Evolutionary conservation across 2,113 vertebrate genomes (phyloP).

Genomic region (Alethe diademata): DNA sequence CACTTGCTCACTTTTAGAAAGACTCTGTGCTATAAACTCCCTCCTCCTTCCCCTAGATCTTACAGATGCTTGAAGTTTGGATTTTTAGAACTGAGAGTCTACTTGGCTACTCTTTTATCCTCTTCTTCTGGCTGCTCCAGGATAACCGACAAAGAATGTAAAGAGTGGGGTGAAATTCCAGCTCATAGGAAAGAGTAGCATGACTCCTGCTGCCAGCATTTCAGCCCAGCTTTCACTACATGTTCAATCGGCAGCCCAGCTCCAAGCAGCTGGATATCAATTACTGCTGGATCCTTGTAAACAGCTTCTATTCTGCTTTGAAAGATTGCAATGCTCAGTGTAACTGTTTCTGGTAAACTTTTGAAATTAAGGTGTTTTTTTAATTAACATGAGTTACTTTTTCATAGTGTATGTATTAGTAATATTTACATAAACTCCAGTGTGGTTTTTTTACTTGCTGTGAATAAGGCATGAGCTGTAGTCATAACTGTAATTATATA

Average conservation of each 20-base stretch:
- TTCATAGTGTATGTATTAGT: not conserved
- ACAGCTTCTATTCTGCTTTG: constrained; percentile 2
- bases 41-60: not conserved
- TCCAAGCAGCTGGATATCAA: not conserved
- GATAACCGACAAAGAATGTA: constrained; percentile 5
- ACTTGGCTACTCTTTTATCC: not conserved
- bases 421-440: not conserved
- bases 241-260: not conserved
- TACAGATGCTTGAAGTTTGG: not conserved
- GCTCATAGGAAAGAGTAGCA: not conserved
- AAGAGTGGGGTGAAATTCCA: constrained; percentile 26
- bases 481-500: constrained; percentile 39
- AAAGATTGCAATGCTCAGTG: not conserved
- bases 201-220: not conserved
- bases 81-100: not conserved
- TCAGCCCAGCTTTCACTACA: not conserved
- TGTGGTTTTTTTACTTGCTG: constrained; percentile 23
- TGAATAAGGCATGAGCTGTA: constrained; percentile 28
- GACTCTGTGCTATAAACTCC: not conserved
- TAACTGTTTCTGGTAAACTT: constrained; percentile 20
- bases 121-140: not conserved
- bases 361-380: not conserved
- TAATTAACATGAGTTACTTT: constrained; percentile 22
- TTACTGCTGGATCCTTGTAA: not conserved
- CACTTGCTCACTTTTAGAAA: not conserved